These are phyloP conservation scores for Protophormia terraenovae DNA, from an alignment of 2,888 invertebrate species.

Conservation along the genomic window DNA sequence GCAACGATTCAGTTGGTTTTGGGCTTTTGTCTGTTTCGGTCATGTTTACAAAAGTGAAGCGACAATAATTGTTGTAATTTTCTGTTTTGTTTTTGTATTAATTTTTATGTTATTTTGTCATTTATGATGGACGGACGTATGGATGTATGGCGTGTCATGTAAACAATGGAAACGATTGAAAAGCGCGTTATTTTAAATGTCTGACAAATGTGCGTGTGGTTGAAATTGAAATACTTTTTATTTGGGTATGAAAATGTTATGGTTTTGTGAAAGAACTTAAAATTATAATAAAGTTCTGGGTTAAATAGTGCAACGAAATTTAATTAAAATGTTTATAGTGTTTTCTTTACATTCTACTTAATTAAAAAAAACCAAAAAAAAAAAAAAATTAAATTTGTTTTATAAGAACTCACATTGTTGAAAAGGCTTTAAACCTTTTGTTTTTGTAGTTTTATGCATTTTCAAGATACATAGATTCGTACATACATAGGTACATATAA, in stretches of 20 bases:
- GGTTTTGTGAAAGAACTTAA: neutral
- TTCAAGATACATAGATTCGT: neutral
- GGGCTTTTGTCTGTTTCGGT: slow-evolving; percentile 64
- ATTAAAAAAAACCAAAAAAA: neutral
- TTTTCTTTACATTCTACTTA: neutral
- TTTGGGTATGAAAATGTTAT: neutral
- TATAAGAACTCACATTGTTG: neutral
- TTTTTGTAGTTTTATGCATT: slow-evolving; percentile 1
- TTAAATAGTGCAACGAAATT: neutral
- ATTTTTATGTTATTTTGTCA: slow-evolving; percentile 13
- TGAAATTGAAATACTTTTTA: slow-evolving; percentile 12
- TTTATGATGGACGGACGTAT: neutral
- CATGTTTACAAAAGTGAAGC: slow-evolving; percentile 46
- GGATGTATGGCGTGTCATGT: neutral
- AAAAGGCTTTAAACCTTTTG: neutral
- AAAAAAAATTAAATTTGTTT: neutral
- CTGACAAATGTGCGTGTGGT: slow-evolving; percentile 42
- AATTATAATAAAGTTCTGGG: neutral
- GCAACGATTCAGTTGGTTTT: slow-evolving; percentile 64
- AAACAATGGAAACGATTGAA: slow-evolving; percentile 32
- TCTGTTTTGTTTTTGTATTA: slow-evolving; percentile 17
- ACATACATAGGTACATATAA: neutral
- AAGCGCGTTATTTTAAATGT: slow-evolving; percentile 25
- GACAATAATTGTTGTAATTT: slow-evolving; percentile 16
- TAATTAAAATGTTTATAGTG: neutral